Base-by-base conservation (phyloP, 2,113 vertebrate genomes). In the Corapipo altera region DNA sequence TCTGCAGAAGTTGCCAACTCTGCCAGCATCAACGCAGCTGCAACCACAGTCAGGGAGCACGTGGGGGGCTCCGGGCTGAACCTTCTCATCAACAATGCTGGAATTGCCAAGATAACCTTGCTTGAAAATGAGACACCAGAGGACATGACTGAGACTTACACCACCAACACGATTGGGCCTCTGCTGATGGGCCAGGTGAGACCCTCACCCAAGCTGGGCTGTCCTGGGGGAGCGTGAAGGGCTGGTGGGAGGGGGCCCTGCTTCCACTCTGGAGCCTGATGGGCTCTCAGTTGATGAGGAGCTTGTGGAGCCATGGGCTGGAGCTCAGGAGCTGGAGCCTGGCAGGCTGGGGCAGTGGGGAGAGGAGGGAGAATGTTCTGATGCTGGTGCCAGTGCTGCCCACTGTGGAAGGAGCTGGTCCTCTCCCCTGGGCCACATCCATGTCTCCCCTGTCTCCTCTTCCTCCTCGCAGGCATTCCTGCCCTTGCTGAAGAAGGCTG, bases 141-240 rank as follows among this genome's bases (percentile, higher is more conserved):
- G 67, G 8, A 35, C 39, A 91, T 95, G 93, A 19, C 7, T 0
- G 11, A 43, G 8, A 3, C 28, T 48, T 95, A 95, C 49, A 71
- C 59, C 18, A 89, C 84, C n/a, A 95, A 95, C 49, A 71, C 87
- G 0, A 1, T 64, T 30, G 93, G 85, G 0, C 85, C 97, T 5
- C 37, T 97, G 66, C 71, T 97, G 33, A 26, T 95, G 22, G 44
- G 93, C 33, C 96, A 97, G 95, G 97, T 96, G 74, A 91, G 61
- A 30, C 12, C 5, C 22, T 61, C 32, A 37, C 37, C 11, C 12
- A 5, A n/a, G 5, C 2, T 26, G 19, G 19, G 28, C 32, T 23
- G 5, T 66, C 43, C 30, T 4, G 8, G 43, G 21, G 15, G 14
- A 65, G 30, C 8, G 17, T 24, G 43, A 66, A 46, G 32, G 11